phyloP scores from a whole-genome alignment of 2,888 invertebrate genomes.

The Ditula angustiorana region DNA sequence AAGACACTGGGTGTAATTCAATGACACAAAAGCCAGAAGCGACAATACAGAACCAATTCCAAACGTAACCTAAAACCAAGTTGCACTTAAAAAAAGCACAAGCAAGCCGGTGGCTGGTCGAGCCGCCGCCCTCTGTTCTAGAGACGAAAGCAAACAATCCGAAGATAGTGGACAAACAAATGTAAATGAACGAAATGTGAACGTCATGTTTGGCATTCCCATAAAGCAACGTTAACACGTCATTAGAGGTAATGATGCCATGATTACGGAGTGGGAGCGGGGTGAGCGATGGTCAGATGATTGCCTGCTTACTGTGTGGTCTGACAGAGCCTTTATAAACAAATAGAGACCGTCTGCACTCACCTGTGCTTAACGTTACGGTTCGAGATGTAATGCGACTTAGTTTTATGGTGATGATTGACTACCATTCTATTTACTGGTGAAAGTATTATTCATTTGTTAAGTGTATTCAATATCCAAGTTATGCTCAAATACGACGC shows the following conservation, averaged over 20 bases:
- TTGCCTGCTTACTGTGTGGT: slow-evolving; percentile 81
- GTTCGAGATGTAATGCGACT: slow-evolving; percentile 20
- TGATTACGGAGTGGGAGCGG: slow-evolving; percentile 79
- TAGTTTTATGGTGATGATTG: slow-evolving; percentile 23
- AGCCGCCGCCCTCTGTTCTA: slow-evolving; percentile 84
- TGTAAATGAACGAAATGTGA: slow-evolving; percentile 85
- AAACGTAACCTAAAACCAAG: slow-evolving; percentile 72
- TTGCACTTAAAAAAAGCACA: slow-evolving; percentile 72
- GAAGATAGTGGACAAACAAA: slow-evolving; percentile 83
- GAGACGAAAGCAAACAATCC: slow-evolving; percentile 80
- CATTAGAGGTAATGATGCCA: slow-evolving; percentile 85
- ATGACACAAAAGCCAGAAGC: slow-evolving; percentile 21
- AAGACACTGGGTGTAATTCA: slow-evolving; percentile 8
- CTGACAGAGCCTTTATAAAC: slow-evolving; percentile 70
- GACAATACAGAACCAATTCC: slow-evolving; percentile 53
- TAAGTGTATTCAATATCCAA: no score
- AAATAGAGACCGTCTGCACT: slow-evolving; percentile 63
- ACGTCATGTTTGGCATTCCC: slow-evolving; percentile 86
- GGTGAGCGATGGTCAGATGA: slow-evolving; percentile 75
- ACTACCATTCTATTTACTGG: slow-evolving; percentile 6
- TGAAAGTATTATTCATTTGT: no score
- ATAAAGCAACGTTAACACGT: slow-evolving; percentile 85
- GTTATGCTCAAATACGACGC: no score
- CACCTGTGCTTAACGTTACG: slow-evolving; percentile 37
- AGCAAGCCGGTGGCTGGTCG: slow-evolving; percentile 74